Evolutionary conservation across 1,140 invertebrate genomes (phyloP), one percentile per base, ranked within the genome.

Genomic region (Zaprionus camerounensis): DNA sequence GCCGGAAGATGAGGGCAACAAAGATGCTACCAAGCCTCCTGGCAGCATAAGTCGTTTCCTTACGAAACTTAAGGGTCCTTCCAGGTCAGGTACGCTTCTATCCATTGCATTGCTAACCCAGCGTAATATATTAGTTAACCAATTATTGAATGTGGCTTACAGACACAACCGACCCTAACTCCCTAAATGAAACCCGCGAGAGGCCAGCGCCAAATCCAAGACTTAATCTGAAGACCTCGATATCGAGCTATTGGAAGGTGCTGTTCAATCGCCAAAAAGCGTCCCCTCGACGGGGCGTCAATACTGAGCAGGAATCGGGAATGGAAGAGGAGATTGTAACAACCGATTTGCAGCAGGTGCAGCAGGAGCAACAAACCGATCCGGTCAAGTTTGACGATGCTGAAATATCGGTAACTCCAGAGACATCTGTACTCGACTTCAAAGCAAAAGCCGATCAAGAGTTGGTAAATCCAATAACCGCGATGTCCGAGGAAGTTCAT

Each of bases 161-260:
- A 71, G 85, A 81, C 3, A 3, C 53, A 5, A 20, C 22, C 2
- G 55, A 63, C 15, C 53, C 17, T n/a, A 7, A 53, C 13, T 34
- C 57, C 34, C 24, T 38, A 0, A 31, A 64, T 7, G 41, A 56
- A 9, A 1, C 7, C 1, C 3, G 3, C 2, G 56, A 31, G 12
- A 73, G 26, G 36, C 79, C 81, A 5, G 6, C 53, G 28, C 71
- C 76, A 0, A 82, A 71, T 61, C n/a, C 13, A 0, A 82, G 82
- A 44, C 71, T 65, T 17, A 76, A 51, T 36, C 41, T 82, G 6
- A 88, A 69, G 68, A 17, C 72, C 7, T 90, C 85, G 1, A 76
- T 84, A 44, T 82, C 85, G 0, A 34, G 26, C 41, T 82, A 85
- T 59, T 90, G 86, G 85, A 90, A 90, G 57, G 7, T 63, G 6